phyloP scores from a whole-genome alignment of 35 echinoderm and acorn worm species.

The Ophioderma brevispina region DNA sequence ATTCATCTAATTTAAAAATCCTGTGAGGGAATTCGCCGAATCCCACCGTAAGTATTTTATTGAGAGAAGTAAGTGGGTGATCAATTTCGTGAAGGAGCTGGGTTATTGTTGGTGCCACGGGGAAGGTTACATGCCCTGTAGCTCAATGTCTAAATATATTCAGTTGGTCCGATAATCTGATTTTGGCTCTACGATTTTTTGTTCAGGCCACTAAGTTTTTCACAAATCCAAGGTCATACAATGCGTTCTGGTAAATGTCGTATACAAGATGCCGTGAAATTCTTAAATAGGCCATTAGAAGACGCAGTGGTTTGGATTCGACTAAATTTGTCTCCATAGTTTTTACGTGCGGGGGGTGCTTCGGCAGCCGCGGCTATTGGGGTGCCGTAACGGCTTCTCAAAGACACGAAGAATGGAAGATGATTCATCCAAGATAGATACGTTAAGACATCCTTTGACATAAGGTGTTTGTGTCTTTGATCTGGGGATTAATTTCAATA shows the following conservation, averaged over 20 bases:
- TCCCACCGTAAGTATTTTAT: neutral
- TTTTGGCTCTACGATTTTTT: neutral
- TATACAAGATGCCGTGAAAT: slow-evolving; percentile 58
- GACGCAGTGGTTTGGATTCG: neutral
- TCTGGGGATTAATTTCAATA: neutral
- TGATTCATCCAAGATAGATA: slow-evolving; percentile 16
- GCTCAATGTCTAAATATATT: slow-evolving; percentile 2
- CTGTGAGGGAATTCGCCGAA: neutral
- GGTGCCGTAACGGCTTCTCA: slow-evolving; percentile 34
- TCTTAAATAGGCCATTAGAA: slow-evolving; percentile 10
- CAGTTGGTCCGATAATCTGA: neutral
- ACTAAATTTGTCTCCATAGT: slow-evolving; percentile 38
- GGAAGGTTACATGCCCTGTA: neutral
- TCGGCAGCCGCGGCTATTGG: slow-evolving; percentile 2
- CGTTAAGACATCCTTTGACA: neutral
- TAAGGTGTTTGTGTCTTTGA: neutral
- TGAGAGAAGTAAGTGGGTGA: slow-evolving; percentile 18
- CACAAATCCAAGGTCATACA: neutral
- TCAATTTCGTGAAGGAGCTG: slow-evolving; percentile 27
- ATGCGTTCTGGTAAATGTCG: slow-evolving; percentile 24
- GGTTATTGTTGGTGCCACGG: slow-evolving; percentile 9
- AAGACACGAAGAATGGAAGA: slow-evolving; percentile 45
- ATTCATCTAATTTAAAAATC: neutral
- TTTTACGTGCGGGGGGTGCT: slow-evolving; percentile 28
- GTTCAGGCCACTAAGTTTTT: slow-evolving; percentile 14